Percentiles rank a stretch among this genome's conserved stretches.
Conservation (phyloP, 2,888 invertebrate genomes). For the Heliconius sara region DNA sequence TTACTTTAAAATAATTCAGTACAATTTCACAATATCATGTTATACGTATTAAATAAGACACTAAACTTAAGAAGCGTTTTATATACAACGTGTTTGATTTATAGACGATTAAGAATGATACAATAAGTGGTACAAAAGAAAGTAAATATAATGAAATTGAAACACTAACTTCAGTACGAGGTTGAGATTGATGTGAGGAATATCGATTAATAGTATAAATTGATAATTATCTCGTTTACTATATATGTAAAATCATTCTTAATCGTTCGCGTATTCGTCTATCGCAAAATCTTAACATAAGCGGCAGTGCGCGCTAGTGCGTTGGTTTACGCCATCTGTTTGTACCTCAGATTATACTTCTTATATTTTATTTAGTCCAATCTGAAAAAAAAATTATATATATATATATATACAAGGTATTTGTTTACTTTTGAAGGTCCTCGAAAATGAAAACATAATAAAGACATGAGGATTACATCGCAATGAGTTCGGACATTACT, state of each 20-base stretch:
- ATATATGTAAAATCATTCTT: conserved; percentile 11
- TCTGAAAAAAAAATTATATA: conserved; percentile 60
- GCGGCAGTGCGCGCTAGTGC: conserved; percentile 48
- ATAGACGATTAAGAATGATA: conserved; percentile 27
- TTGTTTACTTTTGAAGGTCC: background rate
- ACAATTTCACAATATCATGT: conserved; percentile 23
- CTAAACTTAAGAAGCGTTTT: conserved; percentile 25
- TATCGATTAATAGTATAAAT: conserved; percentile 5
- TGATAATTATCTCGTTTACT: background rate
- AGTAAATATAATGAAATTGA: background rate
- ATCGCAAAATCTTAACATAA: conserved; percentile 28
- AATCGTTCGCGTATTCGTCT: conserved; percentile 11
- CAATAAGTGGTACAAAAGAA: background rate
- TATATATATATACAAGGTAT: background rate
- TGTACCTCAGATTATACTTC: conserved; percentile 62
- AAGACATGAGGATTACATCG: background rate
- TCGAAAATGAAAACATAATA: background rate
- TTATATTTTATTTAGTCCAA: conserved; percentile 84
- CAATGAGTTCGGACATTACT: background rate
- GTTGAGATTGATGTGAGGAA: conserved; percentile 3
- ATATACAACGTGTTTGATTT: conserved; percentile 25
- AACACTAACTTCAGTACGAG: background rate
- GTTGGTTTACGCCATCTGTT: conserved; percentile 61
- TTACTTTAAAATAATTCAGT: conserved; percentile 17
- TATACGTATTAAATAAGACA: conserved; percentile 23